phyloP scores from a whole-genome alignment of 2,113 vertebrate species.

The Thermophis baileyi region DNA sequence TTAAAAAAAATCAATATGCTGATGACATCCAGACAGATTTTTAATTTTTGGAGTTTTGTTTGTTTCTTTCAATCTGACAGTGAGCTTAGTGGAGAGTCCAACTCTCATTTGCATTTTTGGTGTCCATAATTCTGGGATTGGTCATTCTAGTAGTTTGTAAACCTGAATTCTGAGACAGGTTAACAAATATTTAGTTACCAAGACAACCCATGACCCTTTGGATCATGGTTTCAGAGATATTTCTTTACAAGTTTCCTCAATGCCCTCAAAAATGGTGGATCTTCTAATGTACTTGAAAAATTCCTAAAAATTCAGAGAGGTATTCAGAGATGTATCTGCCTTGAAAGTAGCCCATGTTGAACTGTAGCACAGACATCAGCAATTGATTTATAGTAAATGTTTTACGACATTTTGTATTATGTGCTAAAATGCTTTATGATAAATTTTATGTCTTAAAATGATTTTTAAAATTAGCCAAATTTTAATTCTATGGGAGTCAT shows the following conservation, averaged over 20 bases:
- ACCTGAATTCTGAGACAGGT: constrained; percentile 48
- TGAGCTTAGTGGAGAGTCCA: neutral
- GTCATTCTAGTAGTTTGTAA: constrained; percentile 48
- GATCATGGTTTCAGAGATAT: no score
- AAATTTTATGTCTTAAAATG: no score
- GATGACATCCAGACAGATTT: neutral
- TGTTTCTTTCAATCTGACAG: neutral
- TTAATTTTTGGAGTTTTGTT: neutral
- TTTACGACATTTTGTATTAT: no score
- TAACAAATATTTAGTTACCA: constrained; percentile 41
- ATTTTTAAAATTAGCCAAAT: neutral
- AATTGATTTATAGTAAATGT: neutral
- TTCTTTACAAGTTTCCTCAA: no score
- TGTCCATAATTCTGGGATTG: constrained; percentile 60
- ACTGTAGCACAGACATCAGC: no score
- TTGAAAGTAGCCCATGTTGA: no score
- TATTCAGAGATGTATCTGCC: no score
- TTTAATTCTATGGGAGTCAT: neutral
- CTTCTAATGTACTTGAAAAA: no score
- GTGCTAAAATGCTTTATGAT: no score
- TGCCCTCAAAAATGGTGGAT: no score
- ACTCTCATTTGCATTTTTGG: neutral
- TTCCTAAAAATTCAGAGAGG: no score
- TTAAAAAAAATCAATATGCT: neutral
- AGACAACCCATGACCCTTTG: no score